phyloP scores from a whole-genome alignment of 1,140 invertebrate species.

The Choristoneura fumiferana region DNA sequence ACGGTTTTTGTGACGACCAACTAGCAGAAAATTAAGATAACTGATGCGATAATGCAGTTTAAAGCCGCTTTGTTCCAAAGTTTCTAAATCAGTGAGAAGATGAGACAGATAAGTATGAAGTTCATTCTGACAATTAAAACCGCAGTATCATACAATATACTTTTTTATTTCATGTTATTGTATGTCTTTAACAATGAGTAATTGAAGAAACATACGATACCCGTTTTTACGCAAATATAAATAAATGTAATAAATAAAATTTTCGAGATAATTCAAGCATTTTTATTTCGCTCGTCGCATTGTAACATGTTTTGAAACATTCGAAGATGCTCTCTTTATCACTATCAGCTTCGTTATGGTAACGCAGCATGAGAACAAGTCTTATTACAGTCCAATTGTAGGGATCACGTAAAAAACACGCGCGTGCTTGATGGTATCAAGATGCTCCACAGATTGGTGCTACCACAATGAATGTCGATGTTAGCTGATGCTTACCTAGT shows the following conservation, averaged over 20 bases:
- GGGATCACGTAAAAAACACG: conserved; percentile 54
- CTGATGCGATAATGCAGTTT: conserved; percentile 7
- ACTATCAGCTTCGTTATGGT: neutral
- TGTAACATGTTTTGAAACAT: neutral
- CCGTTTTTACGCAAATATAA: neutral
- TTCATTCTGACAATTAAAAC: conserved; percentile 37
- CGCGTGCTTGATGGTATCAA: conserved; percentile 57
- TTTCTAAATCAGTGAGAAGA: conserved; percentile 40
- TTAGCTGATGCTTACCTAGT: neutral
- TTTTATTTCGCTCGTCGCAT: too few relatives aligned
- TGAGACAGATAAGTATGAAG: conserved; percentile 43
- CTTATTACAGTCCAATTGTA: conserved; percentile 64
- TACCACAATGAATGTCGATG: neutral
- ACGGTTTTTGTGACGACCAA: neutral
- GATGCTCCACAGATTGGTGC: conserved; percentile 17
- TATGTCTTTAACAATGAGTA: too few relatives aligned
- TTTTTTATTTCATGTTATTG: too few relatives aligned
- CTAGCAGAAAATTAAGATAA: conserved; percentile 20
- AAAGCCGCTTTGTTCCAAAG: neutral
- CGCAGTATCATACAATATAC: too few relatives aligned
- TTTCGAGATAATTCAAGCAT: too few relatives aligned
- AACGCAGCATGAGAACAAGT: conserved; percentile 59
- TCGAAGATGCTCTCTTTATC: conserved; percentile 7
- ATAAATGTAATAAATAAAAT: too few relatives aligned
- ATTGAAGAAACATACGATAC: neutral